Evolutionary conservation across 2,888 invertebrate genomes (phyloP).

Genomic region (Acrobasis repandana): DNA sequence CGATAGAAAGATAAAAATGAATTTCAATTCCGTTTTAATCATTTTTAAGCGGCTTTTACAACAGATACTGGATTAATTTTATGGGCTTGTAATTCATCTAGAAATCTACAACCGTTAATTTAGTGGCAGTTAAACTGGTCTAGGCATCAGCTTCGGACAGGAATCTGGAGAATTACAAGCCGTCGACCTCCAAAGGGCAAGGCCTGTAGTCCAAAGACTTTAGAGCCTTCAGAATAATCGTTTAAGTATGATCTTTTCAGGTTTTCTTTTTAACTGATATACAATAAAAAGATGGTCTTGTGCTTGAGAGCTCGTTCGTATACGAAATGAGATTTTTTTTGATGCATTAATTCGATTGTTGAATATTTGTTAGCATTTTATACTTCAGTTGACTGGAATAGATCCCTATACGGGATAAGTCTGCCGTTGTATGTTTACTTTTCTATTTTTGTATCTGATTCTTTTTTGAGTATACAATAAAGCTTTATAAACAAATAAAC

Average conservation of each 20-base stretch:
- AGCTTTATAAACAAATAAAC: no score
- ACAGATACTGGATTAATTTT: not conserved
- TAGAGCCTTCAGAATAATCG: constrained; percentile 1
- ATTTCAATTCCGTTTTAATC: no score
- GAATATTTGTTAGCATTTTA: no score
- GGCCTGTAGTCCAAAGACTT: constrained; percentile 38
- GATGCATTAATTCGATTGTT: no score
- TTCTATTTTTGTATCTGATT: no score
- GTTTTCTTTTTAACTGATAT: not conserved
- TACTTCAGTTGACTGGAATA: no score
- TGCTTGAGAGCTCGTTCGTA: not conserved
- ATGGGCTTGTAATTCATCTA: not conserved
- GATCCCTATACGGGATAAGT: no score
- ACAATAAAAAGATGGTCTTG: not conserved
- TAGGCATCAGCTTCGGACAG: constrained; percentile 7
- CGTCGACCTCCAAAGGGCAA: constrained; percentile 35
- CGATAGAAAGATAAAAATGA: no score
- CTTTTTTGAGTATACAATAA: no score
- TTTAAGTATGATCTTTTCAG: constrained; percentile 1
- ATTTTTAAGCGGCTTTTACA: not conserved
- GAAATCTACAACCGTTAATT: not conserved
- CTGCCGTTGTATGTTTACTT: no score
- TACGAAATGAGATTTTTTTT: no score
- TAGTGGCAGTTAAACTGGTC: constrained; percentile 12
- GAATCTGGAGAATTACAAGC: constrained; percentile 18